Evolutionary conservation across 2,797 vertebrate species (phyloP), one percentile per base, ranked within the genome.

Genomic region (Melanotaenia trifasciata): DNA sequence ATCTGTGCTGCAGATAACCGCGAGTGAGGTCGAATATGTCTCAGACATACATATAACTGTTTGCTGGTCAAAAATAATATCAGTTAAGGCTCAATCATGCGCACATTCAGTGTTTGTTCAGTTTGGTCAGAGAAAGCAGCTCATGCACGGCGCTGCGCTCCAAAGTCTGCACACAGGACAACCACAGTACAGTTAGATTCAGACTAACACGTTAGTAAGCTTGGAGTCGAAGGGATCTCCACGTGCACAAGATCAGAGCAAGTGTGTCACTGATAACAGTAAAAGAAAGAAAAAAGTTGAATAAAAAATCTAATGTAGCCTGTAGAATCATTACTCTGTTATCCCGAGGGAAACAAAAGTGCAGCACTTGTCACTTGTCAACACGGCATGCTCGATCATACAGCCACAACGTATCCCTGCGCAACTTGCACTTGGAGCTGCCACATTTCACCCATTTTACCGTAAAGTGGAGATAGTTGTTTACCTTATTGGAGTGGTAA

Each of bases 401-500:
- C 11, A 38, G 16, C 47, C 58, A 36, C 74, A 61, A 24, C 13
- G 45, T 0, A 57, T 64, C n/a, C 38, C 35, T 69, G 70, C 50
- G 51, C 45, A 60, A 11, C 68, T 14, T 51, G 61, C 76, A 68
- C 56, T 43, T 26, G 43, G 22, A 22, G 70, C 65, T 71, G 76
- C 20, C 78, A 63, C 78, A 72, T 74, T 51, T 50, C 70, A 60
- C 45, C 30, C 62, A 70, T 58, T 14, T 26, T 13, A 22, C 8
- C 2, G 22, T 35, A 67, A 79, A 86, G 73, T 67, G 58, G 56
- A 80, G 64, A 40, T 32, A 50, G 68, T 7, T 43, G 70, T 84
- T 91, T 98, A 98, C 97, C 97, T 98, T 99, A 95, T 96, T 97
- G 95, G 96, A 96, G 94, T 97, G 96, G 90, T 98, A 99, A 96